phyloP scores from a whole-genome alignment of 2,113 vertebrate genomes.

The Hippocampus zosterae region DNA sequence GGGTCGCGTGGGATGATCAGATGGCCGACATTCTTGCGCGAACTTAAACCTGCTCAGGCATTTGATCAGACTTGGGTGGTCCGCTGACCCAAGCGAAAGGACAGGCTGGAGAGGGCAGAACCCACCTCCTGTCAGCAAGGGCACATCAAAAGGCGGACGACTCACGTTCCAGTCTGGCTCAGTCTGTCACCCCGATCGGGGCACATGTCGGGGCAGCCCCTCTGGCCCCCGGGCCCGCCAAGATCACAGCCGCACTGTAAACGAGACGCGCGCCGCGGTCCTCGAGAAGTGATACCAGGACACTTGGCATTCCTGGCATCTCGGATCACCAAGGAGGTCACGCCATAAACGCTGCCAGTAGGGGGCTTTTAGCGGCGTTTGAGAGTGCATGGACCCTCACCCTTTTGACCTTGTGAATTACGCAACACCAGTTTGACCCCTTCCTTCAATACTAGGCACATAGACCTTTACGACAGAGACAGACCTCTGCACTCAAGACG shows the following conservation, averaged over 20 bases:
- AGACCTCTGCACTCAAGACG: not conserved
- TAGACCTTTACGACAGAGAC: not conserved
- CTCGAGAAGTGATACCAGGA: conserved; percentile 21
- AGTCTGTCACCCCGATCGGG: conserved; percentile 30
- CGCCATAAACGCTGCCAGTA: not conserved
- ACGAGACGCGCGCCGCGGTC: conserved; percentile 31
- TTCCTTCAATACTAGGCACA: conserved; percentile 8
- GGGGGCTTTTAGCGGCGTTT: not conserved
- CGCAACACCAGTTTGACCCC: conserved; percentile 10
- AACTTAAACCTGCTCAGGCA: conserved; percentile 55
- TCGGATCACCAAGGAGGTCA: conserved; percentile 33
- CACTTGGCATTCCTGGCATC: conserved; percentile 39
- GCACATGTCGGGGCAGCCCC: not conserved
- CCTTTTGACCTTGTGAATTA: conserved; percentile 17
- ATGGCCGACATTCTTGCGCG: conserved; percentile 56
- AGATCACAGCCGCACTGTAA: conserved; percentile 48
- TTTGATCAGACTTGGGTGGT: conserved; percentile 66
- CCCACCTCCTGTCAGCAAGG: conserved; percentile 61
- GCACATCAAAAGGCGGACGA: conserved; percentile 63
- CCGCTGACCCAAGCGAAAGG: conserved; percentile 28
- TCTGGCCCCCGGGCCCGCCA: not conserved
- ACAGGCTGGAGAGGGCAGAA: conserved; percentile 34
- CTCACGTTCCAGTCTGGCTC: conserved; percentile 36
- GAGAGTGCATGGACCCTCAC: conserved; percentile 2
- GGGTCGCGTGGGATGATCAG: conserved; percentile 38